phyloP scores from a whole-genome alignment of 2,797 vertebrate species.

The Meda fulgida region DNA sequence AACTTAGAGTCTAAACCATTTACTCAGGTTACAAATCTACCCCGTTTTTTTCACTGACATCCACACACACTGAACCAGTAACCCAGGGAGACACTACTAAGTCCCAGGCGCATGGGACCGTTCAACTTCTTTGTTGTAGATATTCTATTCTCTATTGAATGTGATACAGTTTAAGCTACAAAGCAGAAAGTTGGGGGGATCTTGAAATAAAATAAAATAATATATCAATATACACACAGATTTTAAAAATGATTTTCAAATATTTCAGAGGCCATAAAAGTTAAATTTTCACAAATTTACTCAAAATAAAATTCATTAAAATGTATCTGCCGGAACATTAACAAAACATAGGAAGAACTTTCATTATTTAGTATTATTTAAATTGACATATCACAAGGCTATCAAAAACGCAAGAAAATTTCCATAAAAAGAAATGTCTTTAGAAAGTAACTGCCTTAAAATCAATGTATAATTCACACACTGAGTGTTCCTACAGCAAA shows the following conservation, averaged over 20 bases:
- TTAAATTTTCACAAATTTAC: not conserved
- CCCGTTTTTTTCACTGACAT: conserved; percentile 49
- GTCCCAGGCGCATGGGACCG: not conserved
- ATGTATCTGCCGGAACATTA: not conserved
- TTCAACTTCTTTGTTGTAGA: not conserved
- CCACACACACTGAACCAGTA: conserved; percentile 50
- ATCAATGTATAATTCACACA: not conserved
- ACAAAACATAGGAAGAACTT: not conserved
- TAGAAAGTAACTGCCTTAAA: not conserved
- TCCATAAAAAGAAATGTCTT: not conserved
- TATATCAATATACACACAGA: not conserved
- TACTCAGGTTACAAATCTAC: conserved; percentile 73
- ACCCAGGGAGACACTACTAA: conserved; percentile 27
- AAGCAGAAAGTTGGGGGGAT: too few relatives aligned
- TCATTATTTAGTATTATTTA: not conserved
- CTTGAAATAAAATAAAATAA: too few relatives aligned
- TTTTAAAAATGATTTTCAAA: not conserved
- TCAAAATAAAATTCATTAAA: not conserved
- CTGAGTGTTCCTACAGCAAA: not conserved
- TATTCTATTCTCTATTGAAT: not conserved
- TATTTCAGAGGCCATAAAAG: not conserved
- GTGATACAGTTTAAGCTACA: not conserved
- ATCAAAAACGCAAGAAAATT: not conserved
- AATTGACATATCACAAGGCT: not conserved
- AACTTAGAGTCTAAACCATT: conserved; percentile 74